Evolutionary conservation across 2,888 invertebrate genomes (phyloP), one percentile per base, ranked within the genome.

Genomic region (Rhorus exstirpatorius): DNA sequence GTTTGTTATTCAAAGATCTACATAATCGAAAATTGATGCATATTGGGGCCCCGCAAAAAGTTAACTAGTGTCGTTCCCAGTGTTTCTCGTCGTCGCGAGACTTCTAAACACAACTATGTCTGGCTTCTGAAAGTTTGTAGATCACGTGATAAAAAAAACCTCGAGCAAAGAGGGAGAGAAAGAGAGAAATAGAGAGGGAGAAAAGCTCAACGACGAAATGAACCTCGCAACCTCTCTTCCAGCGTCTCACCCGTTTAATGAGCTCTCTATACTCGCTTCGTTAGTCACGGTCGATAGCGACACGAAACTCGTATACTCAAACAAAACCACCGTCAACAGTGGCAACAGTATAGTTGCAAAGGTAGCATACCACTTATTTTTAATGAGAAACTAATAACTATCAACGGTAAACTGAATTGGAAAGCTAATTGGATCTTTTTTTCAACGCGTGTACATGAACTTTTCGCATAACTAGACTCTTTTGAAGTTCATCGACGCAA

Each of bases 371-470:
- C 83, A 80, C 77, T 82, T 75, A 78, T 77, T 82, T n/a, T 68
- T 67, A 85, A 80, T 76, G 81, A 58, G 58, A 49, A 83, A 81
- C 77, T 85, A 86, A 85, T 86, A 86, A 86, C 44, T 61, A 70
- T 46, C 55, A 55, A 51, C 41, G 67, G 60, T 58, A 53, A 38
- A 60, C 49, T 49, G 71, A 77, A 65, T 83, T 26, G 58, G 3
- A 31, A 65, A 65, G 61, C 55, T 53, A 68, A 75, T 70, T 75
- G 75, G 61, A 80, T 38, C 31, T 61, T 53, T 24, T 74, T 79
- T 74, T 10, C 7, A 26, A 19, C 31, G 31, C 61, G 10, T 24
- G 19, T 53, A 19, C 14, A n/a, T 1, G 19, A 67, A 12, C 38
- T 53, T 67, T 31, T 17, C 24, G 65, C 44, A 8, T 31, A 31